Conservation (phyloP, 2,888 invertebrate genomes). For the Slavum lentiscoides region DNA sequence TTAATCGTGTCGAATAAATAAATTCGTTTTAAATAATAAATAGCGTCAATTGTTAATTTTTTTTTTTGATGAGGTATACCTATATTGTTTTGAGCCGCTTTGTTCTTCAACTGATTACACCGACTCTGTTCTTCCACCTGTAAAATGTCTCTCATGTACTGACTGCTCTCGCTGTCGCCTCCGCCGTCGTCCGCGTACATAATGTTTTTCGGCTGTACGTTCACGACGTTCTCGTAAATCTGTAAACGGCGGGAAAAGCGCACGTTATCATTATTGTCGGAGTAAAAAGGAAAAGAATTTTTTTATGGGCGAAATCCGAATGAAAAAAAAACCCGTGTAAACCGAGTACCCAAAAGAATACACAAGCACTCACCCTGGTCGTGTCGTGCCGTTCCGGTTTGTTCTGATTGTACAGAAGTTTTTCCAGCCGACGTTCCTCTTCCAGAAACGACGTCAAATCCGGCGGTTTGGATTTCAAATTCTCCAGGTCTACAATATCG, state of each 20-base stretch:
- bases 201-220: constrained; percentile 66
- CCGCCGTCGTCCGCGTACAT: constrained; percentile 68
- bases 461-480: constrained; percentile 63
- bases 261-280: too few relatives aligned
- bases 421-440: constrained; percentile 77
- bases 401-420: constrained; percentile 74
- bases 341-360: too few relatives aligned
- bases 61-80: constrained; percentile 13
- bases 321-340: too few relatives aligned
- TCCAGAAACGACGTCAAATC: constrained; percentile 81
- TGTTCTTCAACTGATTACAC: constrained; percentile 59
- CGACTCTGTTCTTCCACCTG: constrained; percentile 68
- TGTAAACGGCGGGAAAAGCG: constrained; percentile 58
- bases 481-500: constrained; percentile 64
- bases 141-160: constrained; percentile 69
- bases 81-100: constrained; percentile 56
- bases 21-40: too few relatives aligned
- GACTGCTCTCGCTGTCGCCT: constrained; percentile 70
- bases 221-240: constrained; percentile 69
- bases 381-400: constrained; percentile 54
- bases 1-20: too few relatives aligned
- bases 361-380: constrained; percentile 8
- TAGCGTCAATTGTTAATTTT: background rate
- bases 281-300: too few relatives aligned
- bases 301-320: too few relatives aligned